Conservation (phyloP, 1,140 invertebrate genomes). For the Hormaphis cornu region DNA sequence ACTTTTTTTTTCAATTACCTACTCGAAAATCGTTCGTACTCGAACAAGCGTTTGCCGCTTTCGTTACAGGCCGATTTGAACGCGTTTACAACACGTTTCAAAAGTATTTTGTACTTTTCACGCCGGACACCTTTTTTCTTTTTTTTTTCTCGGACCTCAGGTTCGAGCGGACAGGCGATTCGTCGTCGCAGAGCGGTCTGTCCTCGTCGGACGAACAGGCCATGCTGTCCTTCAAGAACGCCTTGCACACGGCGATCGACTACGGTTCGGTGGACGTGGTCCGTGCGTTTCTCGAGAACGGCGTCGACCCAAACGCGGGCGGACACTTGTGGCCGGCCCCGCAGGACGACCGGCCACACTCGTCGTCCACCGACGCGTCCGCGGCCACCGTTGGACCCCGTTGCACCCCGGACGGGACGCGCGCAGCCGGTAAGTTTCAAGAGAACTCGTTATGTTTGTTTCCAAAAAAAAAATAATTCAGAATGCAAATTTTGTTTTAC, state of each 20-base stretch:
- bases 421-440: background rate
- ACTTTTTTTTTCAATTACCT: no score
- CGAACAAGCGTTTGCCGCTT: no score
- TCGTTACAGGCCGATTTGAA: no score
- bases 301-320: conserved; percentile 49
- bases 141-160: background rate
- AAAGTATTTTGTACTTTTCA: no score
- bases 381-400: background rate
- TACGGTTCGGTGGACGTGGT: conserved; percentile 49
- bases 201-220: conserved; percentile 22
- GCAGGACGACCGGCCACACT: conserved; percentile 23
- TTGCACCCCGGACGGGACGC: background rate
- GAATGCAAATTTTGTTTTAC: no score
- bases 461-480: no score
- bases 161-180: conserved; percentile 24
- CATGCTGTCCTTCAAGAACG: conserved; percentile 48
- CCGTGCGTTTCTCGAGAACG: conserved; percentile 48
- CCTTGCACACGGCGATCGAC: conserved; percentile 51
- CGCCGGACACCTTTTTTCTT: background rate
- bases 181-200: background rate
- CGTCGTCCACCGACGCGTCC: conserved; percentile 22
- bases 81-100: no score
- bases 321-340: conserved; percentile 39
- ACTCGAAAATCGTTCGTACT: no score
- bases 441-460: no score